Evolutionary conservation across 2,797 vertebrate genomes (phyloP).

Genomic region (Limosa lapponica): DNA sequence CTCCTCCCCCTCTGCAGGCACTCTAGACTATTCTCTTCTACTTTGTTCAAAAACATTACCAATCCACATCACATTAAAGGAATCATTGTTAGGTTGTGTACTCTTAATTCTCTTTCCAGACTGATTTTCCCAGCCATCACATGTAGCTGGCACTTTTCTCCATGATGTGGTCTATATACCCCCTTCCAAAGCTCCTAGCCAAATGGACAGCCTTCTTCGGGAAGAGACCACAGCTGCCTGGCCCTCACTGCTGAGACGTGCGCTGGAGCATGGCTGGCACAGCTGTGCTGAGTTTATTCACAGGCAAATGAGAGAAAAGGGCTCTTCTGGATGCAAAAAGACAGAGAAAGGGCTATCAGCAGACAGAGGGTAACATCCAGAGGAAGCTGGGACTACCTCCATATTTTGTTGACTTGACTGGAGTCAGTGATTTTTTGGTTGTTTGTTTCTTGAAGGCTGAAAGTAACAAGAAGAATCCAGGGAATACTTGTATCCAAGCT

Average conservation of each 20-base stretch:
- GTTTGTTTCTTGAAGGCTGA: not conserved
- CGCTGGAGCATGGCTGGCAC: not conserved
- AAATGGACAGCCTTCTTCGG: not conserved
- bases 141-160: not conserved
- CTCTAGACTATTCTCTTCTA: slow-evolving; percentile 12
- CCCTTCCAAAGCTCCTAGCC: not conserved
- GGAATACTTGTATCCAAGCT: not conserved
- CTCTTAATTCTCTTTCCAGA: slow-evolving; percentile 28
- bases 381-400: not conserved
- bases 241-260: not conserved
- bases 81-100: slow-evolving; percentile 5
- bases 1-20: slow-evolving; percentile 27
- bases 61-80: not conserved
- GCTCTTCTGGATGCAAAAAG: not conserved
- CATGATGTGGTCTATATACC: not conserved
- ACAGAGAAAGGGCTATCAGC: not conserved
- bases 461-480: not conserved
- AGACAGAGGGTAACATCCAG: not conserved
- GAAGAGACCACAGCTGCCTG: slow-evolving; percentile 19
- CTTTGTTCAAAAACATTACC: slow-evolving; percentile 31
- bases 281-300: slow-evolving; percentile 20
- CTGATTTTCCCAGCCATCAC: slow-evolving; percentile 15
- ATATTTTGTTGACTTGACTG: not conserved
- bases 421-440: not conserved
- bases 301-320: not conserved